These are phyloP conservation scores for Papilio demoleus DNA, from an alignment of 2,888 invertebrate genomes.

Conservation along the genomic window DNA sequence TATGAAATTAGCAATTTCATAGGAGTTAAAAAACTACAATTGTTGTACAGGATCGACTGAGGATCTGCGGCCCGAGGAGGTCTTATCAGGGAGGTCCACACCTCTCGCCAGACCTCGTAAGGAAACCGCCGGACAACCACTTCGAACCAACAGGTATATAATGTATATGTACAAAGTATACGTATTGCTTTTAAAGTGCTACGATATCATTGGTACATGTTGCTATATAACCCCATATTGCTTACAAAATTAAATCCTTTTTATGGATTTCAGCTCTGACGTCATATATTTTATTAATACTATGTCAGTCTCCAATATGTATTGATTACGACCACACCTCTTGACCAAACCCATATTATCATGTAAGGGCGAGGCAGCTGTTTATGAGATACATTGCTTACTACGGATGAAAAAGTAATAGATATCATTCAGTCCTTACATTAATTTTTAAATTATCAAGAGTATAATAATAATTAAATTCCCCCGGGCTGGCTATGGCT, in stretches of 20 bases:
- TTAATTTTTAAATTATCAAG: too few relatives aligned
- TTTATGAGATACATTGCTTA: neutral
- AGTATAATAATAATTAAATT: too few relatives aligned
- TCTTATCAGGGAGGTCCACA: constrained; percentile 86
- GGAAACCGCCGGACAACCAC: constrained; percentile 83
- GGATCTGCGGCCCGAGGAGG: constrained; percentile 73
- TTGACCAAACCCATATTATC: neutral
- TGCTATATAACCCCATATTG: neutral
- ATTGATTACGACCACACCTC: neutral
- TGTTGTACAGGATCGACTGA: constrained; percentile 72
- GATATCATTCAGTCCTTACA: too few relatives aligned
- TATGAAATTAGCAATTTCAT: neutral
- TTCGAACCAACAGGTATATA: constrained; percentile 85
- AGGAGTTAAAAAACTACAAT: neutral
- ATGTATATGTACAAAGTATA: neutral
- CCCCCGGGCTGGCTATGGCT: too few relatives aligned
- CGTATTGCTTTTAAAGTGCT: neutral
- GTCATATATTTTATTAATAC: too few relatives aligned
- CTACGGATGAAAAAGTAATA: neutral
- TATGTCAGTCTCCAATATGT: too few relatives aligned
- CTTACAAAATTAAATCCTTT: neutral
- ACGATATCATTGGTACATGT: neutral
- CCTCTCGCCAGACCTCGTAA: constrained; percentile 88
- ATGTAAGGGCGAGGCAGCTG: neutral
- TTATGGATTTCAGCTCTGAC: neutral